Conservation (phyloP, 64 coral and sea anemone genomes). For the Actinia equina region DNA sequence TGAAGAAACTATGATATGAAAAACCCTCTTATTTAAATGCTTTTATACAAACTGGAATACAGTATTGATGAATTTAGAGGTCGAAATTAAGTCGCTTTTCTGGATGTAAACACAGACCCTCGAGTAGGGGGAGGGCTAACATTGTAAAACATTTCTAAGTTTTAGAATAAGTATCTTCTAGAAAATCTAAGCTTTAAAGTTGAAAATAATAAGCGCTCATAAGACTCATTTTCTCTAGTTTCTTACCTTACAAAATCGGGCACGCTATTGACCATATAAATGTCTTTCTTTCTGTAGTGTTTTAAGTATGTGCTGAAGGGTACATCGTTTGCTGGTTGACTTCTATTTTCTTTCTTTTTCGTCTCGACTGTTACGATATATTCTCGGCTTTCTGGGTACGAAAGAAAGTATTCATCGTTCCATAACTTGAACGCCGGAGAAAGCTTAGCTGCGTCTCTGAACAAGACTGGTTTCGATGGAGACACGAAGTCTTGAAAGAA, state of each 20-base stretch:
- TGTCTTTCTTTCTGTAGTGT: constrained; percentile 38
- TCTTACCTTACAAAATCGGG: constrained; percentile 75
- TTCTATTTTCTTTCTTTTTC: constrained; percentile 67
- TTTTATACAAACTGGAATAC: no score
- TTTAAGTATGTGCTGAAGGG: constrained; percentile 65
- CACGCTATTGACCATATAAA: constrained; percentile 80
- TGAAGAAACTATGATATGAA: no score
- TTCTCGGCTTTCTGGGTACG: constrained; percentile 58
- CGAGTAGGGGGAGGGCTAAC: no score
- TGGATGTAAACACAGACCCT: no score
- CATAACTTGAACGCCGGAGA: constrained; percentile 62
- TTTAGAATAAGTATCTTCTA: background rate
- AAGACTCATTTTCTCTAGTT: background rate
- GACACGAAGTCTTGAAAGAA: constrained; percentile 59
- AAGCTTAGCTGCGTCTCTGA: constrained; percentile 42
- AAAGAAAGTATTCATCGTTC: constrained; percentile 78
- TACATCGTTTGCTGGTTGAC: constrained; percentile 46
- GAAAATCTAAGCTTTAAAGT: background rate
- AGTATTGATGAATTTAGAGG: no score
- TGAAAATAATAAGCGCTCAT: background rate
- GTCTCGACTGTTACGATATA: constrained; percentile 39
- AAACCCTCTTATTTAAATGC: no score
- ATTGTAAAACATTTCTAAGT: background rate
- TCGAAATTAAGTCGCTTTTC: no score
- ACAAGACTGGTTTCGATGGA: constrained; percentile 55